Evolutionary conservation across 2,888 invertebrate genomes (phyloP), one percentile per base, ranked within the genome.

Genomic region (Piscicola geometra): DNA sequence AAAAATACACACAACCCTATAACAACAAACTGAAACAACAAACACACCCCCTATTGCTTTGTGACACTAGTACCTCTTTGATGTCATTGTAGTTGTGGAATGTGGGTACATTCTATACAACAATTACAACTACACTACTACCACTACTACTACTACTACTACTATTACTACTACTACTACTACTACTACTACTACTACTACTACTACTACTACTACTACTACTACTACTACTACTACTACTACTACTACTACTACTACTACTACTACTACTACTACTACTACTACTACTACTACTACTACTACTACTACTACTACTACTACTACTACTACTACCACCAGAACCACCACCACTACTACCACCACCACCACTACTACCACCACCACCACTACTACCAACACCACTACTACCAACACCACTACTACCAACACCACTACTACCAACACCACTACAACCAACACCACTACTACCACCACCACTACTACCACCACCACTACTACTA

Each of bases 401-500:
- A 18, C 3, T 2, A 69, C 15, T 15, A 69, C 1, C 41, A 2
- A 12, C 30, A 64, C 21, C 25, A 64, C 9, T 21, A 28, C 21
- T 21, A 64, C 15, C 9, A 35, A 2, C 69, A 69, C 25, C 35
- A 35, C 69, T 1, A 35, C 35, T 2, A 25, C 35, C 69, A 15
- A 18, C 36, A 69, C 35, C 35, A 36, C 25, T 25, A 35, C 35
- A 33, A 69, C 15, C 69, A 69, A 35, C 69, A 33, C 35, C 69
- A 69, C 35, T 36, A 33, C 35, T 36, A 35, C 36, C 70, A 36
- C 21, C 70, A 70, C 52, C 72, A 72, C 52, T 5, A 52, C 25
- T 32, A 72, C 52, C 71, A 71, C 9, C 71, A 50, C 41, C 71
- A 71, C 41, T 9, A 56, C 52, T 52, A 3, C 52, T 15, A 47